Conservation (phyloP, 2,888 invertebrate genomes). For the Acronicta alni region DNA sequence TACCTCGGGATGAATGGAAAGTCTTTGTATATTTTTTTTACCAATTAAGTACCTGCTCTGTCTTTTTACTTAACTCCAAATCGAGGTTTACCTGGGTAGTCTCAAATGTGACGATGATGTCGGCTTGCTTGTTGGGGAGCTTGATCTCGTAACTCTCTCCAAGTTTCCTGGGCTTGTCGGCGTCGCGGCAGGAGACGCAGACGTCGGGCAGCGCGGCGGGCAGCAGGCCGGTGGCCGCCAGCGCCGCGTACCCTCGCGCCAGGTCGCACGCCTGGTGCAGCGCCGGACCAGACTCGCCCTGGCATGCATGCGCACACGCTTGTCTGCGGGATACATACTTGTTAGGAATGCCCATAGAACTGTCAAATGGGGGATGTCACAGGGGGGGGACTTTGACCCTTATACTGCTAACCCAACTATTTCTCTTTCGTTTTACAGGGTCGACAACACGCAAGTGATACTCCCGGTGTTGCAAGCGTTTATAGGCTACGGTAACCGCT, state of each 20-base stretch:
- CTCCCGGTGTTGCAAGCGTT: no score
- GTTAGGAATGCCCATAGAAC: not conserved
- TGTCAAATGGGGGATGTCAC: no score
- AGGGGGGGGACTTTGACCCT: no score
- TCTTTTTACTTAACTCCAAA: no score
- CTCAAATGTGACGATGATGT: constrained; percentile 94
- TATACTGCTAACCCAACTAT: no score
- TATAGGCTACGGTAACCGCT: no score
- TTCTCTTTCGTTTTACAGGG: no score
- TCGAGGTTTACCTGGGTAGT: constrained; percentile 74
- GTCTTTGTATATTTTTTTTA: no score
- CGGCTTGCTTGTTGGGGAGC: constrained; percentile 93
- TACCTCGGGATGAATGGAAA: no score
- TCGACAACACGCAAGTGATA: no score
- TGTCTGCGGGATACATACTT: constrained; percentile 78
- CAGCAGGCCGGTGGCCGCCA: constrained; percentile 90
- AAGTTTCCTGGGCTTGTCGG: constrained; percentile 77
- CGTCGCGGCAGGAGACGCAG: constrained; percentile 90
- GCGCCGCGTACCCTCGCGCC: constrained; percentile 91
- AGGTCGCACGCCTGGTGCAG: constrained; percentile 91
- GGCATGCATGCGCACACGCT: constrained; percentile 92
- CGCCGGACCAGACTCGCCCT: constrained; percentile 74
- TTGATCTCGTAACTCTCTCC: constrained; percentile 91
- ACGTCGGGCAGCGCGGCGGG: constrained; percentile 90
- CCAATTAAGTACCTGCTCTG: no score